These are phyloP conservation scores for Gymnoscopelus braueri DNA, from an alignment of 2,797 vertebrate species.

Conservation along the genomic window DNA sequence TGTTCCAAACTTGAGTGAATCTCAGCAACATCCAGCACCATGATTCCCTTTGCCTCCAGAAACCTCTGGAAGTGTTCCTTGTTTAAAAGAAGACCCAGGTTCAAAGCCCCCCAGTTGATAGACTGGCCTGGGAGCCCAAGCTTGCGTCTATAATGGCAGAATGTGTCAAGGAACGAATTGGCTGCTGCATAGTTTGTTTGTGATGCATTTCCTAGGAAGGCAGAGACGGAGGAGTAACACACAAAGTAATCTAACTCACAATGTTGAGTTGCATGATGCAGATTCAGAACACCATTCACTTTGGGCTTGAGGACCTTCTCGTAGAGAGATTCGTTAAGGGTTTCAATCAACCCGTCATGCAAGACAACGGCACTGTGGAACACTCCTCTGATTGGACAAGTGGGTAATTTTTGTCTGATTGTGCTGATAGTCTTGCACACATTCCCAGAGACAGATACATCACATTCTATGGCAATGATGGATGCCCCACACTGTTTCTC, in stretches of 20 bases:
- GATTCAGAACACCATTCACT: constrained; percentile 86
- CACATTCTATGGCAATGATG: constrained; percentile 78
- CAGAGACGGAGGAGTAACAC: constrained; percentile 88
- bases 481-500: constrained; percentile 67
- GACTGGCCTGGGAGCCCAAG: constrained; percentile 86
- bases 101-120: constrained; percentile 90
- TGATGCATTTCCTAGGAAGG: constrained; percentile 85
- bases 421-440: constrained; percentile 73
- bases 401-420: constrained; percentile 73
- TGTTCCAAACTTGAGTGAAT: constrained; percentile 82
- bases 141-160: constrained; percentile 87
- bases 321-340: constrained; percentile 77
- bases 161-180: constrained; percentile 88
- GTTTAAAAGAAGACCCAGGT: constrained; percentile 85
- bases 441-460: constrained; percentile 69
- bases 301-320: constrained; percentile 86
- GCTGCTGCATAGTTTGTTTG: constrained; percentile 90
- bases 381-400: constrained; percentile 82
- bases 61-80: constrained; percentile 82
- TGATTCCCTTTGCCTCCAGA: constrained; percentile 84
- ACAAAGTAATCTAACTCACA: constrained; percentile 88
- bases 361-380: constrained; percentile 90
- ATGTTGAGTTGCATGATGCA: constrained; percentile 83
- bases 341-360: constrained; percentile 83
- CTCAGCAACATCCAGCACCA: constrained; percentile 80